These are phyloP conservation scores for zebrafish (Danio rerio) DNA, from an alignment of 2,113 vertebrate species.

Conservation along the genomic window DNA sequence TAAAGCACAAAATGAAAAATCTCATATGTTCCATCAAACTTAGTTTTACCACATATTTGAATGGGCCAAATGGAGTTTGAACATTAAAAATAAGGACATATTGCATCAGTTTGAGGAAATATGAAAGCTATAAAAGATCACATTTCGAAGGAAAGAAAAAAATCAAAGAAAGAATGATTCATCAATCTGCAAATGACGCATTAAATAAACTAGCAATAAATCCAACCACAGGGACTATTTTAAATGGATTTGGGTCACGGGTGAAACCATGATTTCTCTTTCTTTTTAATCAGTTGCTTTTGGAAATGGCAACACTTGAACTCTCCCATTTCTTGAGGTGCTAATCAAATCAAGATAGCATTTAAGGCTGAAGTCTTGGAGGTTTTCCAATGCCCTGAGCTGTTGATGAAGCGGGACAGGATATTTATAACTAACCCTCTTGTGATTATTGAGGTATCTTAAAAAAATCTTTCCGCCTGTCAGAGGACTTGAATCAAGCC, in stretches of 20 bases:
- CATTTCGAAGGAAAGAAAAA: not conserved
- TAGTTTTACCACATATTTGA: not conserved
- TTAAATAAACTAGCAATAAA: not conserved
- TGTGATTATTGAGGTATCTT: slow-evolving; percentile 1
- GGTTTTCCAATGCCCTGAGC: slow-evolving; percentile 18
- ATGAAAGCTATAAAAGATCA: slow-evolving; percentile 22
- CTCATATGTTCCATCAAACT: not conserved
- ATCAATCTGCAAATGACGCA: slow-evolving; percentile 9
- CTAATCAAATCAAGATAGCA: not conserved
- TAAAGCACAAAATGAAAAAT: not conserved
- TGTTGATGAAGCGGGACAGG: slow-evolving; percentile 6
- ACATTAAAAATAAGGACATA: not conserved
- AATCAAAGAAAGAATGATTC: slow-evolving; percentile 2
- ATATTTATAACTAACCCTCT: slow-evolving; percentile 40
- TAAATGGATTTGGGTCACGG: slow-evolving; percentile 2
- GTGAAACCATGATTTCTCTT: not conserved
- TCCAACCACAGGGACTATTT: not conserved
- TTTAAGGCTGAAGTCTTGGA: slow-evolving; percentile 21
- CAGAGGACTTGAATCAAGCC: slow-evolving; percentile 4
- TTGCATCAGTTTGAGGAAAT: slow-evolving; percentile 3
- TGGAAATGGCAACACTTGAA: slow-evolving; percentile 4
- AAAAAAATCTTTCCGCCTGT: slow-evolving; percentile 31
- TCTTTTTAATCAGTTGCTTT: slow-evolving; percentile 22
- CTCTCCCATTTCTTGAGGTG: not conserved
- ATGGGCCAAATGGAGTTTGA: not conserved